phyloP scores from a whole-genome alignment of 2,888 invertebrate species.

The Leucophenga maculata region DNA sequence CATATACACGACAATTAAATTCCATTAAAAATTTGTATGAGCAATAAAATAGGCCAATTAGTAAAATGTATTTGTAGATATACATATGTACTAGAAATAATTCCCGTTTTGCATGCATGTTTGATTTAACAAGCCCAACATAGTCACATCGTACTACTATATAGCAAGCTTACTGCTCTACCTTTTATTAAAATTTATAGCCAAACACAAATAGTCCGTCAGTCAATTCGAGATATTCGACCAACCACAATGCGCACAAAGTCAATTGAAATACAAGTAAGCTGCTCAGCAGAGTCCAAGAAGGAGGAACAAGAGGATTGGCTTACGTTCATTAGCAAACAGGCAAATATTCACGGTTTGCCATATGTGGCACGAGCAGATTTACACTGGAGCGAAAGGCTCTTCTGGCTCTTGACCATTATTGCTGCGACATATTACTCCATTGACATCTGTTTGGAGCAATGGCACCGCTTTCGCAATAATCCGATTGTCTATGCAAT shows the following conservation, averaged over 20 bases:
- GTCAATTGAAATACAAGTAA: constrained; percentile 14
- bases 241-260: neutral
- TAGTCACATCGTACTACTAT: too few species aligned
- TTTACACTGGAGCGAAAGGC: constrained; percentile 62
- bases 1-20: constrained; percentile 34
- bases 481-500: constrained; percentile 74
- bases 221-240: constrained; percentile 5
- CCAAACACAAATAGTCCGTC: constrained; percentile 17
- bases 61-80: too few species aligned
- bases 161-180: too few species aligned
- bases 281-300: neutral
- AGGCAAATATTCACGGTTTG: constrained; percentile 66
- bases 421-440: constrained; percentile 57
- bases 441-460: constrained; percentile 55
- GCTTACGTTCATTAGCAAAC: constrained; percentile 51
- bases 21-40: constrained; percentile 25
- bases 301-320: constrained; percentile 29
- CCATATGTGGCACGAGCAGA: constrained; percentile 60
- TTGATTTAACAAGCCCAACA: neutral
- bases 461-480: constrained; percentile 72
- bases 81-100: neutral
- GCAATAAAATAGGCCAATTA: too few species aligned
- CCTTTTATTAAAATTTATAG: constrained; percentile 14
- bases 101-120: neutral
- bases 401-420: constrained; percentile 61